Conservation (phyloP, 2,797 vertebrate species). For the Coracias cyanogaster region DNA sequence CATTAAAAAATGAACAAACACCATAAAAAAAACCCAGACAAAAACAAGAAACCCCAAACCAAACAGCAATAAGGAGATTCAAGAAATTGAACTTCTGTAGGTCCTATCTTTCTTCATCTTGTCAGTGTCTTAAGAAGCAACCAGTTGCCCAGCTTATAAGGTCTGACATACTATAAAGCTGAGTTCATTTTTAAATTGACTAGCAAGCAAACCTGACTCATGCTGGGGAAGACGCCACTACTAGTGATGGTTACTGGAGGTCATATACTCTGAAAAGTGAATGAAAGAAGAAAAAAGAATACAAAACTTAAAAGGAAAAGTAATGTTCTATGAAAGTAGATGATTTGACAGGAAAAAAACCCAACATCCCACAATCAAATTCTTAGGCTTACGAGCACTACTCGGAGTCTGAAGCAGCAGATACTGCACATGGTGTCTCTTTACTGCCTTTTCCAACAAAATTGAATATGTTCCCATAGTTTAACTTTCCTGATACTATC, state of each 20-base stretch:
- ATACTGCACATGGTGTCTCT: not conserved
- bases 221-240: not conserved
- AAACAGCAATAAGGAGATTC: not conserved
- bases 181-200: not conserved
- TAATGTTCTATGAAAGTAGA: not conserved
- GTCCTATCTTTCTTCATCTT: not conserved
- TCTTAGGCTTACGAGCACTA: not conserved
- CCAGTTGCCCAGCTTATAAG: not conserved
- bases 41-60: not conserved
- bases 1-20: not conserved
- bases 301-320: not conserved
- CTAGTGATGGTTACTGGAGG: not conserved
- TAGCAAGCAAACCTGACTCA: not conserved
- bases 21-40: fast-evolving
- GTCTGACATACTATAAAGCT: not conserved
- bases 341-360: not conserved
- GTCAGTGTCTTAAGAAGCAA: not conserved
- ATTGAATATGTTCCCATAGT: not conserved
- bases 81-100: not conserved
- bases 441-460: not conserved
- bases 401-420: not conserved
- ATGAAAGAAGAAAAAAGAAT: not conserved
- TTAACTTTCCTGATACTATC: not conserved
- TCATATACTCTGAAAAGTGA: not conserved
- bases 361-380: not conserved